Evolutionary conservation across 2,888 invertebrate species (phyloP).

Genomic region (Tetranychus truncatus): DNA sequence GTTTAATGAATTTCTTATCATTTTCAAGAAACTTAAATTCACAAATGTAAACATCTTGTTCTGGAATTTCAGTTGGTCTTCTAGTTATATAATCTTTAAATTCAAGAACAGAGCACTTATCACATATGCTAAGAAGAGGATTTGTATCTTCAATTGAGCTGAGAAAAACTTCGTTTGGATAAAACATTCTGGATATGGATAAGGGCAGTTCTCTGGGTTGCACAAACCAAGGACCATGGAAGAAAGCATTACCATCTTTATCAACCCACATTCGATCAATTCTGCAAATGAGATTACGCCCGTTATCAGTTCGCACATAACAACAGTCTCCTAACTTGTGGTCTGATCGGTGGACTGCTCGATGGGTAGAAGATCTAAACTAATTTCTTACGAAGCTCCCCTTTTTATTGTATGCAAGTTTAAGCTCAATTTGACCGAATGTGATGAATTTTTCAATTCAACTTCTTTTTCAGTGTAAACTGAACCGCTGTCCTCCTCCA

Average conservation of each 20-base stretch:
- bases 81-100: constrained; percentile 71
- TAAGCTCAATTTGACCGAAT: too few relatives aligned
- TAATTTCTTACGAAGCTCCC: too few relatives aligned
- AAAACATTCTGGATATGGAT: constrained; percentile 53
- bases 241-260: constrained; percentile 69
- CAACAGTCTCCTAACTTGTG: constrained; percentile 57
- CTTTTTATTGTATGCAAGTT: too few relatives aligned
- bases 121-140: constrained; percentile 71
- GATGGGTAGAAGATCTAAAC: too few relatives aligned
- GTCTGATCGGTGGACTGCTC: too few relatives aligned
- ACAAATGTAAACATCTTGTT: too few relatives aligned
- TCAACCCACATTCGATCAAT: constrained; percentile 88
- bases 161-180: constrained; percentile 76
- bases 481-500: too few relatives aligned
- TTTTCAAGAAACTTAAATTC: too few relatives aligned
- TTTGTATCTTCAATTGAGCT: constrained; percentile 79
- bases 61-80: constrained; percentile 79
- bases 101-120: constrained; percentile 74
- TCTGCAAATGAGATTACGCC: constrained; percentile 71
- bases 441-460: too few relatives aligned
- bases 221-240: constrained; percentile 83
- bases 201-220: constrained; percentile 57
- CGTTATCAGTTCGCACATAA: constrained; percentile 74
- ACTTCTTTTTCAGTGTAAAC: too few relatives aligned
- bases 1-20: too few relatives aligned